These are phyloP conservation scores for Drosophila basisetae DNA, from an alignment of 2,888 invertebrate genomes.

Conservation along the genomic window DNA sequence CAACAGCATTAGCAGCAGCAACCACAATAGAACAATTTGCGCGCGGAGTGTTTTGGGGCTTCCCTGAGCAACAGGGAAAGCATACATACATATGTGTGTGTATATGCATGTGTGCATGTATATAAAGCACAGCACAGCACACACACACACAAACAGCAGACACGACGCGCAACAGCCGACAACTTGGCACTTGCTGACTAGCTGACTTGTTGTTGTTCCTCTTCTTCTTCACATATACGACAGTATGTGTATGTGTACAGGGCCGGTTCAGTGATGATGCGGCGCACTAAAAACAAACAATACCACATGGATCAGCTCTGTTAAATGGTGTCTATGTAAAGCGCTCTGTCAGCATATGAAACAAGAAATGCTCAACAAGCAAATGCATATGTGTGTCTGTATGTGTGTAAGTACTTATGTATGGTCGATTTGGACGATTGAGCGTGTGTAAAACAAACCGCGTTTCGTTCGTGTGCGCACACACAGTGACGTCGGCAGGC, in stretches of 20 bases:
- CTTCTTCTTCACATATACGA: neutral
- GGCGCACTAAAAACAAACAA: conserved; percentile 15
- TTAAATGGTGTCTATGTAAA: neutral
- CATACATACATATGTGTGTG: conserved; percentile 10
- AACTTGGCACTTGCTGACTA: conserved; percentile 71
- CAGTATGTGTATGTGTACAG: conserved; percentile 41
- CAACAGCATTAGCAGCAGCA: conserved; percentile 32
- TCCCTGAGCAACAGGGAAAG: conserved; percentile 63
- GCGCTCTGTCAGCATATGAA: neutral
- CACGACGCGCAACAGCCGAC: conserved; percentile 67
- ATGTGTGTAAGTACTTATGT: neutral
- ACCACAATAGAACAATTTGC: conserved; percentile 50
- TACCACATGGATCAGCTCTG: neutral
- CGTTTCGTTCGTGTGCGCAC: conserved; percentile 40
- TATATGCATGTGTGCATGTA: neutral
- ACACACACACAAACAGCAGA: conserved; percentile 21
- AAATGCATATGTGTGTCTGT: neutral
- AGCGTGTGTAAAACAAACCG: conserved; percentile 41
- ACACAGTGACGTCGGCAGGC: conserved; percentile 57
- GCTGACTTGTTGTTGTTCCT: conserved; percentile 44
- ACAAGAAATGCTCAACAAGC: conserved; percentile 1
- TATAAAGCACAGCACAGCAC: conserved; percentile 28
- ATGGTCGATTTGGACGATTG: conserved; percentile 7
- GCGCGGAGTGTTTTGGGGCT: conserved; percentile 69
- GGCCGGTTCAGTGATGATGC: conserved; percentile 56